phyloP scores from a whole-genome alignment of 2,888 invertebrate species.

The Tricholauxania praeusta region DNA sequence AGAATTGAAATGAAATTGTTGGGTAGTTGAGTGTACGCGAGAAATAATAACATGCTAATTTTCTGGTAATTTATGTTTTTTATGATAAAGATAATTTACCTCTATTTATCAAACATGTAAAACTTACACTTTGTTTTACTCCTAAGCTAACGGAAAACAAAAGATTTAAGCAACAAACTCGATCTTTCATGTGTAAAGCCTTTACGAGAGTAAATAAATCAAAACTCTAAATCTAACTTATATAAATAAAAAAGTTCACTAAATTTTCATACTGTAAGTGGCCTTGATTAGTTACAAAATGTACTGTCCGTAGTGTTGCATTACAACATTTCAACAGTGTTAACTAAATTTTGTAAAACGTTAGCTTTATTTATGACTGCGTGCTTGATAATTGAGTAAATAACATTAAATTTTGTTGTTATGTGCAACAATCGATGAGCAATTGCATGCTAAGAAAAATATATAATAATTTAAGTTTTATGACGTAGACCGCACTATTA shows the following conservation, averaged over 20 bases:
- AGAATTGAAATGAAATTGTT: background rate
- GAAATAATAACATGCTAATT: background rate
- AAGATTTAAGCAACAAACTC: constrained; percentile 55
- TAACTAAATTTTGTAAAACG: no score
- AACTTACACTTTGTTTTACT: background rate
- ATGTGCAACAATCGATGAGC: no score
- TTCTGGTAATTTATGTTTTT: no score
- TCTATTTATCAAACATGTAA: no score
- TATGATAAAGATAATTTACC: no score
- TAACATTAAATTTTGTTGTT: no score
- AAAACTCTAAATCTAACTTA: background rate
- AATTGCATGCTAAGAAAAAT: no score
- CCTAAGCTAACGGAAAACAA: constrained; percentile 42
- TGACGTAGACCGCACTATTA: no score
- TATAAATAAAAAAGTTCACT: constrained; percentile 35
- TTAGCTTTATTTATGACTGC: no score
- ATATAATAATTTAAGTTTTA: no score
- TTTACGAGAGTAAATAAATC: background rate
- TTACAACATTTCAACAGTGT: no score
- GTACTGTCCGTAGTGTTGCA: background rate
- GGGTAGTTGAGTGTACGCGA: background rate
- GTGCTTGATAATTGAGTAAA: no score
- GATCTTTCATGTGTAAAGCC: constrained; percentile 31
- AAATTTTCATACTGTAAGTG: constrained; percentile 55
- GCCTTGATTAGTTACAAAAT: background rate